Evolutionary conservation across 2,888 invertebrate species (phyloP).

Genomic region (Crepidodera aurea): DNA sequence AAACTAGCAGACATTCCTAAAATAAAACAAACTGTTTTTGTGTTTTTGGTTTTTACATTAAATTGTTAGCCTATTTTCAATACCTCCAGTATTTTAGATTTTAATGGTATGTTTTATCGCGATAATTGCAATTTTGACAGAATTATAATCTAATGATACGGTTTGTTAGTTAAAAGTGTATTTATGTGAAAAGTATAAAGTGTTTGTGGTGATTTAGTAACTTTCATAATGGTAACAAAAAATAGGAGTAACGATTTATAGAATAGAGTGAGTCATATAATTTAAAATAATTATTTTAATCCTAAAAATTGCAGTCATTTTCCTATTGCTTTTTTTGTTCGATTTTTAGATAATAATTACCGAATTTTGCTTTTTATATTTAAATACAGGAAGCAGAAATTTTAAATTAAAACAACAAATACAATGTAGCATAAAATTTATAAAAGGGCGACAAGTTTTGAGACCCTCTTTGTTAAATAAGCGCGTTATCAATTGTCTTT

Average conservation of each 20-base stretch:
- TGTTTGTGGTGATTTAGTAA: not conserved
- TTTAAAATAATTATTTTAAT: no score
- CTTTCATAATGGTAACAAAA: not conserved
- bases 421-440: no score
- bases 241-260: not conserved
- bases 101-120: not conserved
- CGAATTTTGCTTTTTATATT: no score
- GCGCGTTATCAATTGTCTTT: no score
- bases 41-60: not conserved
- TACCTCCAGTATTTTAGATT: not conserved
- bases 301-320: no score
- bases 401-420: no score
- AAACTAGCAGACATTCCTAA: conserved; percentile 3
- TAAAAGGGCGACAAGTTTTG: no score
- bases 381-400: no score
- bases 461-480: no score
- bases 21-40: conserved; percentile 6
- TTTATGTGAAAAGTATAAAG: not conserved
- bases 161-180: not conserved
- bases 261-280: not conserved
- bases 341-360: no score
- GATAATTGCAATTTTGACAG: not conserved
- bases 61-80: not conserved
- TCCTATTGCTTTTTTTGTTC: no score
- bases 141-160: not conserved